Evolutionary conservation across 2,888 invertebrate genomes (phyloP), one percentile per base, ranked within the genome.

Genomic region (Ormyrus rosae): DNA sequence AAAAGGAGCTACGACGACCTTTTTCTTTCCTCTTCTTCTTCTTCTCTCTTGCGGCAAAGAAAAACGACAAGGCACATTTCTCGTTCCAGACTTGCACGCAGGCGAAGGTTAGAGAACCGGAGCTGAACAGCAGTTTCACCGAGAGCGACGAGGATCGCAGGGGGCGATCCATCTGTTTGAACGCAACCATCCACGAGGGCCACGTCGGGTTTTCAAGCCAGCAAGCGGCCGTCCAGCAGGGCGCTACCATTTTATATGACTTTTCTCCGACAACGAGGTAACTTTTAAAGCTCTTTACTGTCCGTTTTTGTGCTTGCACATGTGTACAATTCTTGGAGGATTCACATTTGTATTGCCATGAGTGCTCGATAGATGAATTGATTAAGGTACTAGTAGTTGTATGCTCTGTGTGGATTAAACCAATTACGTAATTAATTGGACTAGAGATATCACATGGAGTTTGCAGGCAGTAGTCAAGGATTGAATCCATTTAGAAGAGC

Each of bases 201-300:
- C 83, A 85, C 86, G 85, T 86, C 87, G 85, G 86, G 87, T 90
- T 90, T 90, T 90, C 85, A 89, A 89, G 90, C 90, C 89, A 87
- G 85, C 86, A 90, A 87, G 90, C 90, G 90, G 88, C 93, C 95
- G 95, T 95, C 95, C 95, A 94, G 93, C 93, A 94, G 95, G 95
- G 95, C 95, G 95, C 94, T 95, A 96, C 94, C 94, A 94, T 96
- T 96, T 97, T 97, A 97, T 97, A 97, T 97, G 97, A 96, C 96
- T 96, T 96, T 96, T 96, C 96, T 95, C 96, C 96, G 95, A 95
- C 95, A 94, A 94, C 95, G 94, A 96, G 96, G 96, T 96, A 91
- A 19, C 19, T 19, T 19, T 19, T 19, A 19, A 19, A 19, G 19
- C 19, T 19, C 19, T 19, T 19, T 19, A 19, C 19, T 19, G 19